Percentiles rank a stretch among this genome's conserved stretches.
These are phyloP conservation scores for Rhegmatorhina hoffmannsi DNA, from an alignment of 2,113 vertebrate species.

Conservation along the genomic window DNA sequence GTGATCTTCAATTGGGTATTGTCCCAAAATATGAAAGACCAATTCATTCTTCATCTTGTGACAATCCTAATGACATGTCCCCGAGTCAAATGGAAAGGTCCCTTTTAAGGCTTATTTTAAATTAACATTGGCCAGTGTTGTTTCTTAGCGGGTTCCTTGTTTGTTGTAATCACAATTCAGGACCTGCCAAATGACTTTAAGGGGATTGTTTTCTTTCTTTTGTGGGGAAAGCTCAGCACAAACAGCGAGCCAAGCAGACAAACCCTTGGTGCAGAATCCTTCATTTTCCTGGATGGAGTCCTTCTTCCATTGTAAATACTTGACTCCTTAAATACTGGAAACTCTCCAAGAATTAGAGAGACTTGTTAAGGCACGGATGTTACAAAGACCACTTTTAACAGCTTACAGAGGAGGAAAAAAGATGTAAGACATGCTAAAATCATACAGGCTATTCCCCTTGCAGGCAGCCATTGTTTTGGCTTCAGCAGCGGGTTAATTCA, in stretches of 20 bases:
- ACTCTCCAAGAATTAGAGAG: slow-evolving; percentile 33
- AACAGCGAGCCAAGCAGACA: background rate
- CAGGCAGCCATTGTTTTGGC: background rate
- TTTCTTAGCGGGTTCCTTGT: background rate
- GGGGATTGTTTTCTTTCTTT: slow-evolving; percentile 7
- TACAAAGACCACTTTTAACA: slow-evolving; percentile 35
- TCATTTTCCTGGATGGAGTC: background rate
- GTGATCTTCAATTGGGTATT: background rate
- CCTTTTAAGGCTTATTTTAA: background rate
- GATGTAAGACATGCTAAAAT: slow-evolving; percentile 15
- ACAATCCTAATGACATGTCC: background rate
- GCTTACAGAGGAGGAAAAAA: background rate
- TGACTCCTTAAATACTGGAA: slow-evolving; percentile 49
- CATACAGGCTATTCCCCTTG: slow-evolving; percentile 14
- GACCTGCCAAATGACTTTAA: background rate
- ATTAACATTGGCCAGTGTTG: background rate
- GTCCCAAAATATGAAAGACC: background rate
- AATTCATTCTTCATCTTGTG: background rate
- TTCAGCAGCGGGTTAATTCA: slow-evolving; percentile 35
- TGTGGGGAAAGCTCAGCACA: background rate
- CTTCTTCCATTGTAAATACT: slow-evolving; percentile 36
- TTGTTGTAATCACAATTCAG: background rate
- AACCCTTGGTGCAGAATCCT: background rate
- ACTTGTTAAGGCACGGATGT: slow-evolving; percentile 20
- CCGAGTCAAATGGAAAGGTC: background rate